phyloP scores from a whole-genome alignment of 2,888 invertebrate genomes.

The Oligia strigilis region DNA sequence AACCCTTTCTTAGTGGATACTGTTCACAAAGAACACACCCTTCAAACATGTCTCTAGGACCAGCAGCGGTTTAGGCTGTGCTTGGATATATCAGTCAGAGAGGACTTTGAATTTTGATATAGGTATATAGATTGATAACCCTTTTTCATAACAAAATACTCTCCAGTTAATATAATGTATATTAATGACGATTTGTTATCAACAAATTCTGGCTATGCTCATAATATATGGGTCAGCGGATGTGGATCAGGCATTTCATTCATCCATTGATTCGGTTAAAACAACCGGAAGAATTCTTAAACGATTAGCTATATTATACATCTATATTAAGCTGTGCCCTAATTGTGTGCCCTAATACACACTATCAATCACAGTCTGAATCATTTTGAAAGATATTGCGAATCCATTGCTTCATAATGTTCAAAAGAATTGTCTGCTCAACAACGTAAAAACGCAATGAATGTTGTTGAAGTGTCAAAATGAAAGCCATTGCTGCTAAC shows the following conservation, averaged over 20 bases:
- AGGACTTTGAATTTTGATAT: no score
- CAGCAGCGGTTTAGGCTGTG: no score
- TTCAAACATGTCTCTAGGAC: no score
- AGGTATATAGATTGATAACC: conserved; percentile 28
- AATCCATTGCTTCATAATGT: not conserved
- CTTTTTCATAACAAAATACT: conserved; percentile 23
- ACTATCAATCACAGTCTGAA: not conserved
- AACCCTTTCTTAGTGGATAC: no score
- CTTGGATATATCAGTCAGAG: no score
- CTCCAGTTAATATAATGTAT: conserved; percentile 8
- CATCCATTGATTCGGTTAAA: conserved; percentile 7
- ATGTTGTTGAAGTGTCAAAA: not conserved
- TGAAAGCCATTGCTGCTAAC: not conserved
- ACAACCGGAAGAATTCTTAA: not conserved
- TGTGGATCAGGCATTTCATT: conserved; percentile 22
- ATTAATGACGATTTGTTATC: conserved; percentile 28
- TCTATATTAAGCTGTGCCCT: not conserved
- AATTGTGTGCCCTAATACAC: not conserved
- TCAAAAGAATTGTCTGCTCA: not conserved
- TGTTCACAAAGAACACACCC: no score
- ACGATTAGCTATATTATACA: not conserved
- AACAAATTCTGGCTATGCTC: not conserved
- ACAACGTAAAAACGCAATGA: not conserved
- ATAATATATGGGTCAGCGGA: conserved; percentile 27
- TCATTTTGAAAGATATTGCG: not conserved